phyloP scores from a whole-genome alignment of 2,113 vertebrate species.

The Otocyon megalotis region DNA sequence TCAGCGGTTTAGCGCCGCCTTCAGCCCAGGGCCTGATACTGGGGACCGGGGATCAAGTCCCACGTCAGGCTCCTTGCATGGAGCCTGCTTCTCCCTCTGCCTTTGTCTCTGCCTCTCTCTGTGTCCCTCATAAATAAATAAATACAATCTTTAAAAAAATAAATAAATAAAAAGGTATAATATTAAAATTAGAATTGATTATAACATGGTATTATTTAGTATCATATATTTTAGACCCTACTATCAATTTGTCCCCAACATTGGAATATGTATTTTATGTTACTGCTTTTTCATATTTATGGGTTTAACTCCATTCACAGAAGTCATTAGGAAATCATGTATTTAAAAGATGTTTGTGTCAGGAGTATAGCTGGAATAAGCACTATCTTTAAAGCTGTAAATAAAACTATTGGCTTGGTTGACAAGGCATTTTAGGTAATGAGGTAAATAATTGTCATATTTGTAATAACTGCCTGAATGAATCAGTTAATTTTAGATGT shows the following conservation, averaged over 20 bases:
- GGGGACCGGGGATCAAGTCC: no score
- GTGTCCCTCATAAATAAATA: no score
- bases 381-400: background rate
- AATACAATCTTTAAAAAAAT: no score
- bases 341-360: background rate
- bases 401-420: background rate
- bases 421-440: background rate
- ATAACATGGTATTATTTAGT: conserved; percentile 1
- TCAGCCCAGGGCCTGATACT: no score
- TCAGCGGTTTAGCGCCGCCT: no score
- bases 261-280: conserved; percentile 5
- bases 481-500: conserved; percentile 9
- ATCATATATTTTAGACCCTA: background rate
- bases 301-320: conserved; percentile 18
- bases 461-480: conserved; percentile 11
- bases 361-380: background rate
- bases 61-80: no score
- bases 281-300: background rate
- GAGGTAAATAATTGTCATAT: conserved; percentile 19
- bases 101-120: no score
- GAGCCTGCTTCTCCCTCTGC: no score
- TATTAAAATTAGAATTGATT: background rate
- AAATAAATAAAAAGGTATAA: no score
- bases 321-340: background rate
- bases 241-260: background rate